These are phyloP conservation scores for Tribolium castaneum DNA, from an alignment of 1,140 invertebrate genomes.

Conservation along the genomic window DNA sequence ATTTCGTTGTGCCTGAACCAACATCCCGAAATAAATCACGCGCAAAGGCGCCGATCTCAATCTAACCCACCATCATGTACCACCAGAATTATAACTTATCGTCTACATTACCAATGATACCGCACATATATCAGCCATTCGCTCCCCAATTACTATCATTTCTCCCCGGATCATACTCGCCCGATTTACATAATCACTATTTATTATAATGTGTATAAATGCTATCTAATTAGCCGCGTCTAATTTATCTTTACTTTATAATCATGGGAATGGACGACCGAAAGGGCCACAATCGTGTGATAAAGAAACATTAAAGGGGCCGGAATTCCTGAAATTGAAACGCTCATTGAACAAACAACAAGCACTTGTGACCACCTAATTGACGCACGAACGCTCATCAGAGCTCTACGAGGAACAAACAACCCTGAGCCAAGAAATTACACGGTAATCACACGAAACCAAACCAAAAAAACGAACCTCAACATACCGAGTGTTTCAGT, in stretches of 20 bases:
- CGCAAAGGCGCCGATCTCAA: constrained; percentile 25
- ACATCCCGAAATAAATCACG: constrained; percentile 6
- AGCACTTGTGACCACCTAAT: neutral
- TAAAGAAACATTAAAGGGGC: neutral
- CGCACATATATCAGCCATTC: constrained; percentile 15
- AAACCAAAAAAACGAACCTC: too few relatives aligned
- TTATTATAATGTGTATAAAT: constrained; percentile 33
- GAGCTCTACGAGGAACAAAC: neutral
- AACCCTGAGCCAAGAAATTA: constrained; percentile 7
- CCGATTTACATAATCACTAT: constrained; percentile 37
- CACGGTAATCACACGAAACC: constrained; percentile 4
- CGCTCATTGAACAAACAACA: constrained; percentile 29
- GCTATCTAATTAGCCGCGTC: constrained; percentile 35
- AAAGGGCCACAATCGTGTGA: neutral
- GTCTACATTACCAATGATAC: constrained; percentile 15
- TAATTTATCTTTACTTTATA: constrained; percentile 44
- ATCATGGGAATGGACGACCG: constrained; percentile 35
- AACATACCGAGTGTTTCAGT: too few relatives aligned
- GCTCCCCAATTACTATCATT: constrained; percentile 18
- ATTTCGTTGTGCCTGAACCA: neutral
- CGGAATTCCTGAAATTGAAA: constrained; percentile 25
- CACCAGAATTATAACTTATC: constrained; percentile 30
- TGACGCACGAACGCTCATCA: neutral
- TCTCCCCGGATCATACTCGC: constrained; percentile 2
- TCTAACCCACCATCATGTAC: constrained; percentile 16